Evolutionary conservation across 1,140 invertebrate genomes (phyloP).

Genomic region (Calliphora vicina): DNA sequence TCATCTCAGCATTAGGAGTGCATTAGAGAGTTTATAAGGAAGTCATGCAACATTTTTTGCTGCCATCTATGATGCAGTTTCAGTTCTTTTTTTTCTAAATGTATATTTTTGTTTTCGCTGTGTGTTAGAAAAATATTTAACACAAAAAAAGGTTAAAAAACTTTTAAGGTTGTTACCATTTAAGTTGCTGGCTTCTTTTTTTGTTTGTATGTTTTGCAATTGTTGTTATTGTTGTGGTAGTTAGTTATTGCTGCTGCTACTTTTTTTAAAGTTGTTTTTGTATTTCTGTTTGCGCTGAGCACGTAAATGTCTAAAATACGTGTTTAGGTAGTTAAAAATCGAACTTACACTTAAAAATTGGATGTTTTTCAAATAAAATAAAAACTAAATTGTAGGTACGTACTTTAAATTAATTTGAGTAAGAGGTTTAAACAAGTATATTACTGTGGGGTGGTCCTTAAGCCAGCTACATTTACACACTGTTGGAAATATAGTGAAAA

Average conservation of each 20-base stretch:
- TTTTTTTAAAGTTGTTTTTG: not conserved
- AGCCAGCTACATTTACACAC: too few relatives aligned
- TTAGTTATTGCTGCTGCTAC: not conserved
- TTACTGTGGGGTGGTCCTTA: too few relatives aligned
- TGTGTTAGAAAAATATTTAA: constrained; percentile 18
- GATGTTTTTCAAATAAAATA: not conserved
- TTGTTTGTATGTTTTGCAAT: not conserved
- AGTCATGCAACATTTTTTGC: constrained; percentile 20
- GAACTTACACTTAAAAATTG: not conserved
- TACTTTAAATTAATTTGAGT: too few relatives aligned
- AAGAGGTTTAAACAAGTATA: too few relatives aligned
- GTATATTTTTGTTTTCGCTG: too few relatives aligned
- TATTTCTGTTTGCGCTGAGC: not conserved
- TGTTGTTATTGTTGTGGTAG: too few relatives aligned
- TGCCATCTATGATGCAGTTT: not conserved
- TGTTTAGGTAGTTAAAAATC: not conserved
- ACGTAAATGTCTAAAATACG: not conserved
- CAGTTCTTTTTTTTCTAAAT: too few relatives aligned
- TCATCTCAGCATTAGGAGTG: not conserved
- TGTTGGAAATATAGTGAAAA: too few relatives aligned
- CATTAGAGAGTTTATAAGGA: constrained; percentile 16
- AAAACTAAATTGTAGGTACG: too few relatives aligned
- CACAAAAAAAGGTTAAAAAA: constrained; percentile 27
- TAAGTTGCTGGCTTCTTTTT: not conserved
- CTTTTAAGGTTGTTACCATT: constrained; percentile 34